Percentiles rank a stretch among this genome's conserved stretches.
phyloP scores from a whole-genome alignment of 1,140 invertebrate species.

The Dreissena rostriformis region DNA sequence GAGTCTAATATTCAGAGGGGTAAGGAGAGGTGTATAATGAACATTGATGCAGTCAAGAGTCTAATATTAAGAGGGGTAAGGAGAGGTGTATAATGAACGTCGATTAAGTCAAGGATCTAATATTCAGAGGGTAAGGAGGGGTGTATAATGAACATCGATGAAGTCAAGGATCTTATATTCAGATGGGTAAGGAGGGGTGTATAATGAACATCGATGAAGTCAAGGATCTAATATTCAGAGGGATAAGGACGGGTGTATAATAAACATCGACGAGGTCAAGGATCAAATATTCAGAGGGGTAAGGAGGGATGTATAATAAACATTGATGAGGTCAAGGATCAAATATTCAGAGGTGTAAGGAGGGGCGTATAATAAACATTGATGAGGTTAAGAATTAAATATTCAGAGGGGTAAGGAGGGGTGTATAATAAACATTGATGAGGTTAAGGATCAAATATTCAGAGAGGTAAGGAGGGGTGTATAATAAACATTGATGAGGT shows the following conservation, averaged over 20 bases:
- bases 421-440: constrained; percentile 80
- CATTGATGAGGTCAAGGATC: constrained; percentile 85
- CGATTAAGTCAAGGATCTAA: constrained; percentile 87
- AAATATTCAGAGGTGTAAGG: constrained; percentile 95
- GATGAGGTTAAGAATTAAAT: too few relatives aligned
- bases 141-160: neutral
- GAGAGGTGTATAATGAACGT: constrained; percentile 85
- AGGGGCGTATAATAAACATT: neutral
- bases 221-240: constrained; percentile 93
- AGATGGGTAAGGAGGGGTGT: constrained; percentile 89
- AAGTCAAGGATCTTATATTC: too few relatives aligned
- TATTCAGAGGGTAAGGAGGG: constrained; percentile 90
- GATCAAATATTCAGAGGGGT: too few relatives aligned
- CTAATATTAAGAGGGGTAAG: too few relatives aligned
- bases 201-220: constrained; percentile 82
- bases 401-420: constrained; percentile 91
- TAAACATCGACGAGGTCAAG: too few relatives aligned
- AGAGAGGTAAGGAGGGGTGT: constrained; percentile 87
- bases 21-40: constrained; percentile 80
- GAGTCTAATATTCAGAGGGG: constrained; percentile 94
- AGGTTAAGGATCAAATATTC: constrained; percentile 92
- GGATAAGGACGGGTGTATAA: constrained; percentile 84
- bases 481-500: neutral
- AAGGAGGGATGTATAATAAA: constrained; percentile 86
- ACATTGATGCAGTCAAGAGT: too few relatives aligned